phyloP scores from a whole-genome alignment of 2,888 invertebrate species.

The Vandiemenella viatica region DNA sequence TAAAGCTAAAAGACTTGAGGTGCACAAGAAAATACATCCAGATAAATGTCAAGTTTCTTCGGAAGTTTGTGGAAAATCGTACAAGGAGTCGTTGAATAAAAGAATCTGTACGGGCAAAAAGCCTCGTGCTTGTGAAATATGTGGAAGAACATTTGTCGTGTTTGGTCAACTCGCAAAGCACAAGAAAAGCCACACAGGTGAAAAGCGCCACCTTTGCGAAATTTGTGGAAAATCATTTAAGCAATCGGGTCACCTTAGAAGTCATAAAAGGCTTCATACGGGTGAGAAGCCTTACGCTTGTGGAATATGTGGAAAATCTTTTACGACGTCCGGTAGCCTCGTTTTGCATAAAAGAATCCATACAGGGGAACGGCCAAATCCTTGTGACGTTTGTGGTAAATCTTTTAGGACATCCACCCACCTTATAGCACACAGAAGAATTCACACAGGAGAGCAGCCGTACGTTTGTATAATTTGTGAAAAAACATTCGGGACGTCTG shows the following conservation, averaged over 20 bases:
- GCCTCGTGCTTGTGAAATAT: constrained; percentile 20
- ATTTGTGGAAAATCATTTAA: constrained; percentile 11
- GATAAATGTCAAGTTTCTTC: too few relatives aligned
- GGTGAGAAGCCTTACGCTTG: constrained; percentile 11
- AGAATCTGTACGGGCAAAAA: too few relatives aligned
- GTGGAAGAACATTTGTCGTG: constrained; percentile 18
- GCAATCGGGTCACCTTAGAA: constrained; percentile 12
- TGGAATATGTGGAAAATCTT: constrained; percentile 12
- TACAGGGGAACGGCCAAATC: constrained; percentile 11
- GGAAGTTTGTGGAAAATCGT: too few relatives aligned
- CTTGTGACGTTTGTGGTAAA: constrained; percentile 12
- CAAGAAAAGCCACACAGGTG: constrained; percentile 12
- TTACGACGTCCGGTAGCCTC: constrained; percentile 12
- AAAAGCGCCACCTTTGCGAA: constrained; percentile 10
- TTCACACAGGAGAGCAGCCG: background rate
- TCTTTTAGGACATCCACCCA: constrained; percentile 11
- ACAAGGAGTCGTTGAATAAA: too few relatives aligned
- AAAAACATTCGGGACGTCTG: background rate
- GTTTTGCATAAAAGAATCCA: constrained; percentile 12
- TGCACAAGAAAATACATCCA: too few relatives aligned
- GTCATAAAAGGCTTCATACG: constrained; percentile 12
- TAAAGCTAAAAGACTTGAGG: too few relatives aligned
- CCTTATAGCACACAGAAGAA: constrained; percentile 6
- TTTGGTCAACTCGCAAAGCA: constrained; percentile 9
- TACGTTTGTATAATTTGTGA: background rate